These are phyloP conservation scores for Nyctereutes procyonoides DNA, from an alignment of 2,113 vertebrate genomes.

Conservation along the genomic window DNA sequence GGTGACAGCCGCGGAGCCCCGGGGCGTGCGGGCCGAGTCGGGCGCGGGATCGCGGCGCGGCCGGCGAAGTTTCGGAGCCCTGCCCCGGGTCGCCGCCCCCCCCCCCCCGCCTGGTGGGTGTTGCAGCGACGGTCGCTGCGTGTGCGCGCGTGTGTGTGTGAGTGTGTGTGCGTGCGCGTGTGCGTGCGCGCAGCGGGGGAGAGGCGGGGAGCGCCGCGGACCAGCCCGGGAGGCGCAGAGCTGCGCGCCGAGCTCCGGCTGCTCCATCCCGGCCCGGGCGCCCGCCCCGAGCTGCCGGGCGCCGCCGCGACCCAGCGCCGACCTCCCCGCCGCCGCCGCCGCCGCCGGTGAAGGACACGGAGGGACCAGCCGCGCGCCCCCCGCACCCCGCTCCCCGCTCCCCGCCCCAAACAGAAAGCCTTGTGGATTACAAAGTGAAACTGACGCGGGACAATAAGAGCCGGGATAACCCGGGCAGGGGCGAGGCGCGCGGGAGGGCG, in stretches of 20 bases:
- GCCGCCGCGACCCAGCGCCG: not conserved
- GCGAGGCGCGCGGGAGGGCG: not conserved
- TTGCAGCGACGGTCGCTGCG: not conserved
- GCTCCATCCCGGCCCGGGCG: not conserved
- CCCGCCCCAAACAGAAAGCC: constrained; percentile 59
- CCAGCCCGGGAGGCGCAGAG: not conserved
- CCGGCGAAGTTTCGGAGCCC: constrained; percentile 80
- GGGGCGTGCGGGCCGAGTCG: constrained; percentile 59
- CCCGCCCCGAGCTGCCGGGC: constrained; percentile 36
- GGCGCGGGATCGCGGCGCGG: constrained; percentile 64
- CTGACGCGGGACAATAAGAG: constrained; percentile 66
- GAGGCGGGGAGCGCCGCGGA: constrained; percentile 51
- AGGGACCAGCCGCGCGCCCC: not conserved
- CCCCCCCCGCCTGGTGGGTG: not conserved
- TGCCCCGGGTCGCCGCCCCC: constrained; percentile 46
- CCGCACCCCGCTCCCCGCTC: not conserved
- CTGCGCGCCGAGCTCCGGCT: constrained; percentile 4
- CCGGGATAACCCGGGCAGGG: constrained; percentile 10
- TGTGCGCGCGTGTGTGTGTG: not conserved
- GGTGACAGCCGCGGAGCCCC: constrained; percentile 62
- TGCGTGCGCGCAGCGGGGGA: constrained; percentile 45
- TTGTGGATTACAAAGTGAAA: constrained; percentile 79
- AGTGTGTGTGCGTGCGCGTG: not conserved
- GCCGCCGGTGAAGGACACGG: not conserved
- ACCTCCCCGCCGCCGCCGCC: not conserved